Evolutionary conservation across 2,888 invertebrate species (phyloP).

Genomic region (Agonopterix alstromeriana): DNA sequence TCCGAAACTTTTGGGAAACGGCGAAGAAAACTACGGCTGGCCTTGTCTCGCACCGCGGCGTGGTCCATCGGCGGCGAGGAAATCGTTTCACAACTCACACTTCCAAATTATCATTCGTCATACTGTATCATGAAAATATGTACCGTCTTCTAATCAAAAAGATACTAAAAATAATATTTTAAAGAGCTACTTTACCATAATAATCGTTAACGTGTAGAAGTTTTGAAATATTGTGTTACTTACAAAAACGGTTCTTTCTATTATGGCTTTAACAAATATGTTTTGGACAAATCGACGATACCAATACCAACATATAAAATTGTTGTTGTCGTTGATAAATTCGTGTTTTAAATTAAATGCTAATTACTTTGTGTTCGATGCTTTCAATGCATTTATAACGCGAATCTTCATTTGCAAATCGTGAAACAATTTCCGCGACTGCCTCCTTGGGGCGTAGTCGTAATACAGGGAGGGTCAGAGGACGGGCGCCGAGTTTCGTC

Average conservation of each 20-base stretch:
- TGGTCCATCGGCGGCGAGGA: slow-evolving; percentile 47
- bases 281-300: no score
- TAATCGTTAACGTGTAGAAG: no score
- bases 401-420: not conserved
- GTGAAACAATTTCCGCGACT: slow-evolving; percentile 55
- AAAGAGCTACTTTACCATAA: no score
- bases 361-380: not conserved
- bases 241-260: no score
- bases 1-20: slow-evolving; percentile 72
- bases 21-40: slow-evolving; percentile 70
- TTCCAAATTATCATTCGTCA: not conserved
- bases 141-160: no score
- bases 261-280: no score
- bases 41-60: slow-evolving; percentile 59
- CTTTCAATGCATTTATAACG: not conserved
- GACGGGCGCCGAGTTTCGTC: slow-evolving; percentile 73
- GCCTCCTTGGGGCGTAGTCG: slow-evolving; percentile 48
- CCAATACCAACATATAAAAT: no score
- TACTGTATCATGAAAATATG: no score
- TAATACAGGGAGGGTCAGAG: slow-evolving; percentile 56
- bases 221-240: no score
- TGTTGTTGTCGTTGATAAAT: no score
- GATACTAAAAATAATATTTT: no score
- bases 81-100: slow-evolving; percentile 51
- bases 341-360: no score